phyloP scores from a whole-genome alignment of 2,797 vertebrate genomes.

The Microchirus variegatus region DNA sequence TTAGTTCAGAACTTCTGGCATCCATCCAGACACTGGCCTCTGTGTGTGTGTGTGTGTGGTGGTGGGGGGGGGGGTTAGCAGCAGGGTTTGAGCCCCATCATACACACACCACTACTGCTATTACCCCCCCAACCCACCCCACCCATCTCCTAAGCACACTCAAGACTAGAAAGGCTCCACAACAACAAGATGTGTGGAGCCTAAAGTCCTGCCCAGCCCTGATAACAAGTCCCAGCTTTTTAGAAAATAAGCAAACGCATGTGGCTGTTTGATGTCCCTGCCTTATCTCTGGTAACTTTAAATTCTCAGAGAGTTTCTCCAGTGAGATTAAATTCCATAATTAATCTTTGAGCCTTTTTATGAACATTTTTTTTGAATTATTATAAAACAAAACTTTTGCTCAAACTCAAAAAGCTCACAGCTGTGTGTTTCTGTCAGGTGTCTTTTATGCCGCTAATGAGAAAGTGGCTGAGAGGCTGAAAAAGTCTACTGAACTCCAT shows the following conservation, averaged over 20 bases:
- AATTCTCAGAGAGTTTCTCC: conserved; percentile 75
- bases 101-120: conserved; percentile 47
- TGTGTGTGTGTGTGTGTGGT: conserved; percentile 40
- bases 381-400: conserved; percentile 64
- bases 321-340: conserved; percentile 76
- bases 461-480: conserved; percentile 52
- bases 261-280: conserved; percentile 77
- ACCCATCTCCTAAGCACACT: conserved; percentile 53
- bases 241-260: conserved; percentile 77
- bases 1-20: conserved; percentile 77
- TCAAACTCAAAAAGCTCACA: conserved; percentile 54
- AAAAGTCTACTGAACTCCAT: conserved; percentile 48
- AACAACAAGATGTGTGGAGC: conserved; percentile 80
- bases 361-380: conserved; percentile 32
- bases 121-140: conserved; percentile 39
- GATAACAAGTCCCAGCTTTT: conserved; percentile 83
- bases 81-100: conserved; percentile 64
- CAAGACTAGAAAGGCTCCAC: conserved; percentile 72
- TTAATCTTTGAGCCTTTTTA: conserved; percentile 64
- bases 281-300: conserved; percentile 81
- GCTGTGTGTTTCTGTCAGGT: conserved; percentile 56
- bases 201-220: conserved; percentile 81
- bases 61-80: conserved; percentile 45
- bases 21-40: conserved; percentile 68
- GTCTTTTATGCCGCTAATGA: conserved; percentile 74